phyloP scores from a whole-genome alignment of 2,113 vertebrate species.

The Cyprinus carpio region DNA sequence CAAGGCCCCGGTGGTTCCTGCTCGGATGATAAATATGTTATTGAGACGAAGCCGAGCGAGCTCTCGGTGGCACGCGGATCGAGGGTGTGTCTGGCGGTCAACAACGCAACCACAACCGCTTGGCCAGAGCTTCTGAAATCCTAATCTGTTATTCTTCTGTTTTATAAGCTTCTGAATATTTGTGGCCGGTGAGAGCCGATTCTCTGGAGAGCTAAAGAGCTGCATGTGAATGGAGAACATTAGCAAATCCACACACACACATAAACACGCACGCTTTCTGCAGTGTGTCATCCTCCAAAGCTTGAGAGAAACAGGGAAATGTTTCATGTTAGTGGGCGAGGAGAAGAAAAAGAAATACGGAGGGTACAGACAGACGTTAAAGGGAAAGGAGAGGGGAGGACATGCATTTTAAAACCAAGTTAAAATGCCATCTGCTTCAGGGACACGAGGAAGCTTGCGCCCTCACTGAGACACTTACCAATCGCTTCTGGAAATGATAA shows the following conservation, averaged over 20 bases:
- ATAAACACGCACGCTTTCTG: background rate
- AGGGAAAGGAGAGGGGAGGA: constrained; percentile 58
- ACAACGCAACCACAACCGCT: background rate
- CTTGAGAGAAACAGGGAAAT: constrained; percentile 3
- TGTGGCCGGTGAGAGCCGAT: background rate
- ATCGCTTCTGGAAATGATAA: constrained; percentile 92
- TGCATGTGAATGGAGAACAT: background rate
- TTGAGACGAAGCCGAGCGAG: background rate
- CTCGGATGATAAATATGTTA: constrained; percentile 23
- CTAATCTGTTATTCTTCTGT: constrained; percentile 3
- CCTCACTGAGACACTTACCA: constrained; percentile 89
- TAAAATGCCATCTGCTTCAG: constrained; percentile 84
- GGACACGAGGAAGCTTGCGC: constrained; percentile 76
- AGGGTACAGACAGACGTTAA: constrained; percentile 42
- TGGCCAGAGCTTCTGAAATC: background rate
- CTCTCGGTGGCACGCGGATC: no score
- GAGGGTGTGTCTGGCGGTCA: constrained; percentile 32
- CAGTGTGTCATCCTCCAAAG: background rate
- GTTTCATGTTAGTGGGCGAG: constrained; percentile 36
- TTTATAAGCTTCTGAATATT: constrained; percentile 15
- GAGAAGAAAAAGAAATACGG: constrained; percentile 28
- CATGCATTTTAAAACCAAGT: constrained; percentile 85
- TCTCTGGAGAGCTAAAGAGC: constrained; percentile 7
- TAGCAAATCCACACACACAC: background rate
- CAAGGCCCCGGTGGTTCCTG: background rate